Evolutionary conservation across 2,797 vertebrate genomes (phyloP).

Genomic region (Pogonophryne albipinna): DNA sequence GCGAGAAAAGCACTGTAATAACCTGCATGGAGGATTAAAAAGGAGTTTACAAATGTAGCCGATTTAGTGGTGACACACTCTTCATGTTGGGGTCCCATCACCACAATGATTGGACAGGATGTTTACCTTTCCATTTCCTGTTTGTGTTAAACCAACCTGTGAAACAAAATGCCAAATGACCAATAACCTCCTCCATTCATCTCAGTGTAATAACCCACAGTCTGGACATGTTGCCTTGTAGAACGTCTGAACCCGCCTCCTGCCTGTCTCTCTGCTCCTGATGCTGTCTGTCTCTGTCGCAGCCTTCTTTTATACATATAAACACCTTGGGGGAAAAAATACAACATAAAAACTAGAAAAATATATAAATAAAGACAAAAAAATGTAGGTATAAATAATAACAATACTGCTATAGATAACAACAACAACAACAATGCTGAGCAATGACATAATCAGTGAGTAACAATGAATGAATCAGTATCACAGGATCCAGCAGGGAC

Average conservation of each 20-base stretch:
- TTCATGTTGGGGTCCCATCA: too few species aligned
- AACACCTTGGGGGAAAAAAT: constrained; percentile 37
- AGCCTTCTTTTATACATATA: constrained; percentile 75
- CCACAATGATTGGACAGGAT: not conserved
- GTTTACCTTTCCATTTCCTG: constrained; percentile 1
- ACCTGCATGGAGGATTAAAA: not conserved
- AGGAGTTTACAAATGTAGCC: not conserved
- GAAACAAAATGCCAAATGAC: not conserved
- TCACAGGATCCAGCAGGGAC: constrained; percentile 29
- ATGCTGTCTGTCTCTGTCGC: constrained; percentile 54
- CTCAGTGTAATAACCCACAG: constrained; percentile 3
- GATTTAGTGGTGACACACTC: not conserved
- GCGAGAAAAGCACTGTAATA: not conserved
- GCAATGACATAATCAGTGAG: constrained; percentile 7
- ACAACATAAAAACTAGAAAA: constrained; percentile 46
- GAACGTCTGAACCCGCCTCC: not conserved
- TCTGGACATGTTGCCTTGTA: constrained; percentile 40
- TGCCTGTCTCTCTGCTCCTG: constrained; percentile 15
- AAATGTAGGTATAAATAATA: constrained; percentile 48
- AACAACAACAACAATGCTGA: constrained; percentile 17
- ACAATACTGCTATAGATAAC: constrained; percentile 27
- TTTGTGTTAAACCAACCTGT: not conserved
- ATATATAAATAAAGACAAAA: constrained; percentile 27
- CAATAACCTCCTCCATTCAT: not conserved
- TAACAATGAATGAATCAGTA: constrained; percentile 31